Conservation (phyloP, 1,140 invertebrate species). For the Macrotrachela quadricornifera region DNA sequence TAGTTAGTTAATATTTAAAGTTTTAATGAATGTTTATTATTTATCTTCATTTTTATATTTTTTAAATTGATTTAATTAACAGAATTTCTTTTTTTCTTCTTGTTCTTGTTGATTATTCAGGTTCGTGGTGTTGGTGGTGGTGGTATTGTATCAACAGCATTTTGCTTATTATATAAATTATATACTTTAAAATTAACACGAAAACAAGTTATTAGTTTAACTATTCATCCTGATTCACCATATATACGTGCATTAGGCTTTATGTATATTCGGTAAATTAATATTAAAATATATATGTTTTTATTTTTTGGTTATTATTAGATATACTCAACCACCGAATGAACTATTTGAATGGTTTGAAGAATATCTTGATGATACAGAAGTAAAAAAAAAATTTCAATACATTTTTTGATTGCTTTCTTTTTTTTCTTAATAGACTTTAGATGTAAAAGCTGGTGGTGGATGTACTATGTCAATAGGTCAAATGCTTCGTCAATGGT, state of each 20-base stretch:
- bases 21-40: no score
- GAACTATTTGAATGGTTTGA: conserved; percentile 92
- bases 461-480: conserved; percentile 82
- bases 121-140: conserved; percentile 91
- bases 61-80: background rate
- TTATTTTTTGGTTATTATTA: conserved; percentile 22
- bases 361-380: conserved; percentile 78
- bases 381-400: conserved; percentile 34
- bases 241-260: conserved; percentile 89
- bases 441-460: conserved; percentile 89
- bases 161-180: conserved; percentile 90
- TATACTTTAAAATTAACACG: conserved; percentile 84
- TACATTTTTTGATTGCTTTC: no score
- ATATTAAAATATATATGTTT: background rate
- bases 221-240: conserved; percentile 83
- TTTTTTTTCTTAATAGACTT: conserved; percentile 37
- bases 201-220: conserved; percentile 82
- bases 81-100: background rate
- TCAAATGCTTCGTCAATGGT: conserved; percentile 68
- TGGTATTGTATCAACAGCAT: conserved; percentile 92
- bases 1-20: no score
- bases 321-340: conserved; percentile 81
- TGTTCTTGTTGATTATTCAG: conserved; percentile 39
- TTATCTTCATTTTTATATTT: no score
- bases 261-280: conserved; percentile 60